Conservation (phyloP, 2,888 invertebrate species). For the Selenia dentaria region DNA sequence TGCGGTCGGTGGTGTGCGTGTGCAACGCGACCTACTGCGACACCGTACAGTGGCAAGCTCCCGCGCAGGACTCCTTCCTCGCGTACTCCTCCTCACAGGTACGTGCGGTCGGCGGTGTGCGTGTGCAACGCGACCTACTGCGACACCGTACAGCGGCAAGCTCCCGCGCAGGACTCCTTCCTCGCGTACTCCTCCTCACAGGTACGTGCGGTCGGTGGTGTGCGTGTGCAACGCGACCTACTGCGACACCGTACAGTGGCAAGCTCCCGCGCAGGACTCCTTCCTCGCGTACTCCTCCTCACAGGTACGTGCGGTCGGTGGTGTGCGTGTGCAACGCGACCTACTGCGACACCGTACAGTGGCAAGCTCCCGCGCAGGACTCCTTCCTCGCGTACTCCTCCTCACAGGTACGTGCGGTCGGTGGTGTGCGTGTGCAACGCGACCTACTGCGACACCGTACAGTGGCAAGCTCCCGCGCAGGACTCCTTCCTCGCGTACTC, state of each 20-base stretch:
- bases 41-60: too few relatives aligned
- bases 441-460: constrained; percentile 70
- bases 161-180: constrained; percentile 45
- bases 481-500: neutral
- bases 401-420: neutral
- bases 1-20: too few relatives aligned
- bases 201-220: too few relatives aligned
- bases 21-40: too few relatives aligned
- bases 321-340: constrained; percentile 59
- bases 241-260: constrained; percentile 65
- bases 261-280: constrained; percentile 47
- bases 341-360: constrained; percentile 68
- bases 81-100: too few relatives aligned
- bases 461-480: constrained; percentile 26
- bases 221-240: constrained; percentile 65
- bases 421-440: constrained; percentile 60
- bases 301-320: too few relatives aligned
- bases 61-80: too few relatives aligned
- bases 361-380: constrained; percentile 22
- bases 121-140: constrained; percentile 73
- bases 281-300: too few relatives aligned
- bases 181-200: too few relatives aligned
- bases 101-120: constrained; percentile 65
- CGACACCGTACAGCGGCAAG: constrained; percentile 58
- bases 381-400: neutral